phyloP scores from a whole-genome alignment of 2,888 invertebrate genomes.

The Gymnoscelis rufifasciata region DNA sequence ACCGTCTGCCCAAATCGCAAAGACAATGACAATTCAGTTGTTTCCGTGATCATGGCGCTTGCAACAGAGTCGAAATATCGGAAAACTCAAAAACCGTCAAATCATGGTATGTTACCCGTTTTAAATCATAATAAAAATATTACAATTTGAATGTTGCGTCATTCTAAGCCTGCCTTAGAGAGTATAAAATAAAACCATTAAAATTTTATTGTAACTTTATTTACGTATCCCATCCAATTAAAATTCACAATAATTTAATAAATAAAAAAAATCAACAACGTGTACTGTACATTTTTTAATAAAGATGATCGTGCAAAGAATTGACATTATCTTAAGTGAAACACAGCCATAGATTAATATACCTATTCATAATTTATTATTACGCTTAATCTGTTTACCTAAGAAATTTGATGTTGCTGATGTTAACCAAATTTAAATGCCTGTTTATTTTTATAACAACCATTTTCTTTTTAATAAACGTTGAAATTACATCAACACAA shows the following conservation, averaged over 20 bases:
- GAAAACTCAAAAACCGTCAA: no score
- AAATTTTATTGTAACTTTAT: slow-evolving; percentile 59
- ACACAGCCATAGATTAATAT: slow-evolving; percentile 75
- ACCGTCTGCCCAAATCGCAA: no score
- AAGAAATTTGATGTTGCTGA: neutral
- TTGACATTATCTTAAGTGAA: slow-evolving; percentile 77
- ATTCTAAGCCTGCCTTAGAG: neutral
- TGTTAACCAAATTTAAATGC: no score
- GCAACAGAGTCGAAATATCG: no score
- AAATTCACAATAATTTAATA: slow-evolving; percentile 56
- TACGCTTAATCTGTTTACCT: slow-evolving; percentile 10
- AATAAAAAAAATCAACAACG: slow-evolving; percentile 56
- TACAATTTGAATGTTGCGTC: no score
- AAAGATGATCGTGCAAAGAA: slow-evolving; percentile 75
- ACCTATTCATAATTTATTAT: slow-evolving; percentile 23
- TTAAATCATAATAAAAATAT: no score
- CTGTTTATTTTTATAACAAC: no score
- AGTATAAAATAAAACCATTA: slow-evolving; percentile 14
- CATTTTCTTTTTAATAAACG: no score
- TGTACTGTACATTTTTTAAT: slow-evolving; percentile 62
- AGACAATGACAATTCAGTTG: no score
- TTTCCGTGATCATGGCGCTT: no score
- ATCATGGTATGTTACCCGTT: no score
- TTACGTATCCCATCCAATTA: slow-evolving; percentile 67
- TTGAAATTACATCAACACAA: neutral